phyloP scores from a whole-genome alignment of 2,888 invertebrate genomes.

The Shargacucullia verbasci region DNA sequence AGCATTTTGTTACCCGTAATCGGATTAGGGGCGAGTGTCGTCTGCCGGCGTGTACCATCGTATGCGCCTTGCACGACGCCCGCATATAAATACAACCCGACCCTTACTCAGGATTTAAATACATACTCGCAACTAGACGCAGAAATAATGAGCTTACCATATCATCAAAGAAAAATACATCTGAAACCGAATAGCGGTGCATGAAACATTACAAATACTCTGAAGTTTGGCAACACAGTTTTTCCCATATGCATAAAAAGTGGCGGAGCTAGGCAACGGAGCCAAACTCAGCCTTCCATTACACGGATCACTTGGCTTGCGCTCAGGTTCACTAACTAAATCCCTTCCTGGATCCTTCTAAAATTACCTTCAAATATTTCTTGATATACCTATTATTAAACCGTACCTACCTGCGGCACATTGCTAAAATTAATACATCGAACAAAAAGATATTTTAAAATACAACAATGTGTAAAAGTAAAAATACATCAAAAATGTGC shows the following conservation, averaged over 20 bases:
- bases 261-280: constrained; percentile 64
- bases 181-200: constrained; percentile 25
- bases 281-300: constrained; percentile 81
- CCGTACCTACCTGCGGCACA: constrained; percentile 55
- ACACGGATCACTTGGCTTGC: constrained; percentile 81
- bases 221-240: constrained; percentile 45
- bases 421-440: constrained; percentile 50
- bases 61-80: constrained; percentile 74
- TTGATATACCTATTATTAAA: constrained; percentile 63
- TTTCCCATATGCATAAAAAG: constrained; percentile 64
- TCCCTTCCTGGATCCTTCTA: constrained; percentile 72
- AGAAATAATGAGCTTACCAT: constrained; percentile 61
- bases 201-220: constrained; percentile 40
- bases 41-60: constrained; percentile 73
- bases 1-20: constrained; percentile 87
- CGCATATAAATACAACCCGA: constrained; percentile 77
- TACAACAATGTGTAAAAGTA: constrained; percentile 48
- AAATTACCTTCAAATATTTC: constrained; percentile 73
- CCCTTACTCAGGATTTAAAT: constrained; percentile 70
- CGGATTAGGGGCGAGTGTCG: constrained; percentile 82
- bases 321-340: constrained; percentile 77
- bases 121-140: constrained; percentile 49
- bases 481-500: constrained; percentile 76
- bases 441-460: constrained; percentile 38
- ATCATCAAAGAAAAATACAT: constrained; percentile 50